phyloP scores from a whole-genome alignment of 2,888 invertebrate genomes.

The Flexamia atlantica region DNA sequence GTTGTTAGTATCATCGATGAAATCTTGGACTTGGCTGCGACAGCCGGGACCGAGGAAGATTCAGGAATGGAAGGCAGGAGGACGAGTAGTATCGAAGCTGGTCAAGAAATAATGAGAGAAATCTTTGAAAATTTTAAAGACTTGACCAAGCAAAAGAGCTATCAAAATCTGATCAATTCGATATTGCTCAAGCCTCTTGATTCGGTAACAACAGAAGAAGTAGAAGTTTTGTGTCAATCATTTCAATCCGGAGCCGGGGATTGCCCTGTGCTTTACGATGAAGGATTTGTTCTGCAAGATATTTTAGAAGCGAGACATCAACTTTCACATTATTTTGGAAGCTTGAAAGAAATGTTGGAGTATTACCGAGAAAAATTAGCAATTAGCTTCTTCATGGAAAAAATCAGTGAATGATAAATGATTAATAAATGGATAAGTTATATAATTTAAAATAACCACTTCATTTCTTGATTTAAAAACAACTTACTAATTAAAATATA shows the following conservation, averaged over 20 bases:
- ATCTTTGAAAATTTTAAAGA: slow-evolving; percentile 12
- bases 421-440: too few relatives aligned
- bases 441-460: too few relatives aligned
- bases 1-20: slow-evolving; percentile 16
- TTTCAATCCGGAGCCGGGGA: not conserved
- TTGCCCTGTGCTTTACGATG: slow-evolving; percentile 1
- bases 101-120: not conserved
- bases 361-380: not conserved
- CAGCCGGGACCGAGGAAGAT: not conserved
- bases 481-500: too few relatives aligned
- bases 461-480: too few relatives aligned
- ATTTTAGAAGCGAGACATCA: slow-evolving; percentile 45
- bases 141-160: not conserved
- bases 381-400: not conserved
- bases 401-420: too few relatives aligned
- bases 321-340: slow-evolving; percentile 39
- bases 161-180: not conserved
- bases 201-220: slow-evolving; percentile 6
- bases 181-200: slow-evolving; percentile 7
- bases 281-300: slow-evolving; percentile 34
- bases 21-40: not conserved
- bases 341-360: slow-evolving; percentile 22
- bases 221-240: slow-evolving; percentile 5
- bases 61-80: not conserved
- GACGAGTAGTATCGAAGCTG: not conserved